Base-by-base conservation (phyloP, 2,888 invertebrate species). In the Eubasilissa splendida region DNA sequence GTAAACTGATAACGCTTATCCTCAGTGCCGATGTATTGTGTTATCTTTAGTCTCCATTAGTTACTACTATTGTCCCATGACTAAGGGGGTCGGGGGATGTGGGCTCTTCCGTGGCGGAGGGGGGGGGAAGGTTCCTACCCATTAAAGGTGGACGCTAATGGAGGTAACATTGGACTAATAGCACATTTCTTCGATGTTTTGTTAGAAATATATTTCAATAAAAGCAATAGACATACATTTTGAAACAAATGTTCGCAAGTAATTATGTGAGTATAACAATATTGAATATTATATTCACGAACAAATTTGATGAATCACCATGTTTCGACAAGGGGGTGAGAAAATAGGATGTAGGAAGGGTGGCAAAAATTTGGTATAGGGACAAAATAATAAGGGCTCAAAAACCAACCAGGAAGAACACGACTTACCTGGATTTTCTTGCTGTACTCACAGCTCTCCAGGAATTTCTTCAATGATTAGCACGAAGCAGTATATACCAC, bases 131-230 rank as follows among this genome's bases (percentile, higher is more conserved):
- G n/a, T 14, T 4, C 14, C 10, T 60, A 60, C 50, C 60, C 68
- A 52, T 52, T 76, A 66, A 80, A 80, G 77, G 73, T 77, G 74
- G 65, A 74, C 66, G 50, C 75, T 74, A 81, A 77, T 80, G 77
- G 65, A 59, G 58, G 33, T 74, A 74, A 81, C 73, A 75, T 80
- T 56, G 77, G 75, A 4, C 77, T 81, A 81, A 81, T 81, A 73
- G 80, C 75, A 56, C 59, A 77, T 74, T 68, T 77, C 56, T 70
- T 71, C 59, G 73, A 77, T 42, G 42, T 42, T 63, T 77, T 59
- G 80, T 80, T 77, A 74, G 73, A 77, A 77, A 77, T 77, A 80
- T 77, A 77, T 80, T 66, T 77, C 52, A 14, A 10, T 75, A 60
- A 60, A 14, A 60, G 59, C 31, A 14, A 31, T 33, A 75, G 75